Conservation (phyloP, 2,888 invertebrate species). For the Melieria crassipennis region DNA sequence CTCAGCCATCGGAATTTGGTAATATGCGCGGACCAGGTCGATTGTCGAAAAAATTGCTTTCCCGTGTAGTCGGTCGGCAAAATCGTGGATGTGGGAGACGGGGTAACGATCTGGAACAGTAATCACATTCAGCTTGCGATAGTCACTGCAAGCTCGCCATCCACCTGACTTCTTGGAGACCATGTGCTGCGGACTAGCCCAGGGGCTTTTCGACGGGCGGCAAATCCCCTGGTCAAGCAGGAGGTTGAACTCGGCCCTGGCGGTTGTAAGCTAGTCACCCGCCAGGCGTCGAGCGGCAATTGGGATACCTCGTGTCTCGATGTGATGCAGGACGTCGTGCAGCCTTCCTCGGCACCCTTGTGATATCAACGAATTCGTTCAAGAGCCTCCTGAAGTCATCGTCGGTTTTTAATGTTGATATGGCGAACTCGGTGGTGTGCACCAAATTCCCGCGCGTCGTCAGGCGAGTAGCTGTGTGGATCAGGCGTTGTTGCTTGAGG, state of each 20-base stretch:
- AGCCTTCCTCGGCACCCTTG: no score
- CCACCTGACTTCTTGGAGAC: conserved; percentile 45
- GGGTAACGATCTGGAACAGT: conserved; percentile 59
- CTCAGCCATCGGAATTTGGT: conserved; percentile 55
- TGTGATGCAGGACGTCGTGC: conserved; percentile 18
- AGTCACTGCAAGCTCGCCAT: conserved; percentile 57
- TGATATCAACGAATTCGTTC: no score
- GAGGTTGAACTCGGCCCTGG: conserved; percentile 35
- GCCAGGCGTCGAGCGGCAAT: conserved; percentile 30
- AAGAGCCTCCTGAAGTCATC: no score
- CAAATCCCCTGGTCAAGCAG: conserved; percentile 57
- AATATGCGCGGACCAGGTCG: conserved; percentile 52
- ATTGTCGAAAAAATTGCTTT: conserved; percentile 25
- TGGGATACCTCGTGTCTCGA: conserved; percentile 32
- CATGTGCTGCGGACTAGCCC: conserved; percentile 60
- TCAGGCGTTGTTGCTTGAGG: conserved; percentile 3
- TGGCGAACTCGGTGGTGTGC: no score
- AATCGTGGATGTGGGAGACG: conserved; percentile 53
- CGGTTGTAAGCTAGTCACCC: conserved; percentile 31
- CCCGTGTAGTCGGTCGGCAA: conserved; percentile 24
- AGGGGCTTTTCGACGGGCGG: conserved; percentile 60
- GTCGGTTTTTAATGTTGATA: no score
- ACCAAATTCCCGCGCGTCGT: no score
- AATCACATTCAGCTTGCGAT: conserved; percentile 48
- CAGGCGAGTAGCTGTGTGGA: conserved; percentile 3